Evolutionary conservation across 30 jellyfish, hydroid and myxozoan species (phyloP).

Genomic region (Cassiopea xamachana): DNA sequence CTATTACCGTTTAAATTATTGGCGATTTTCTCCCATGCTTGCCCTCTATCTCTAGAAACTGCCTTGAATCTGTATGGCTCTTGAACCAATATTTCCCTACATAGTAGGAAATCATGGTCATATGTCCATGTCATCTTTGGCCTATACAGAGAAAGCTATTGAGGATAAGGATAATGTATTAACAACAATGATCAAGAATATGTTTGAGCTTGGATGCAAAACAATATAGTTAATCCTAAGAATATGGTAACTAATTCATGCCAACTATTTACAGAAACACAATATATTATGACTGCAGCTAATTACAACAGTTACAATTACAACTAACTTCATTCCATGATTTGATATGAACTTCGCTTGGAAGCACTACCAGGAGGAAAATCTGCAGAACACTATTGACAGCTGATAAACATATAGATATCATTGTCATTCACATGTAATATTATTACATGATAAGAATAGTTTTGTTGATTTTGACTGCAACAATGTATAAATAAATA

Average conservation of each 20-base stretch:
- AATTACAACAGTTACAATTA: too few relatives aligned
- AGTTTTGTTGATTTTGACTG: background rate
- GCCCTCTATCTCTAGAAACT: background rate
- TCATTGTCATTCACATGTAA: background rate
- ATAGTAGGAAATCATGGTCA: background rate
- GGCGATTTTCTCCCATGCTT: background rate
- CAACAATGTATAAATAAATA: background rate
- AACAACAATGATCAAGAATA: background rate
- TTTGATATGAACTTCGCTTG: background rate
- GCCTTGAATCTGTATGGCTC: constrained; percentile 7
- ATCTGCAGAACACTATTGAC: background rate
- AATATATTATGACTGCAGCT: too few relatives aligned
- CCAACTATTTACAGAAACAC: too few relatives aligned
- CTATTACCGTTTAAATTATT: background rate
- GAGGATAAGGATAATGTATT: background rate
- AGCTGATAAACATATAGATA: background rate
- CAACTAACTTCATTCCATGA: background rate
- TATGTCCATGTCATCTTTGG: constrained; percentile 10
- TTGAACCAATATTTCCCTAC: background rate
- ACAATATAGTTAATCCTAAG: too few relatives aligned
- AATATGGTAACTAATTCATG: too few relatives aligned
- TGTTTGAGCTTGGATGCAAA: background rate
- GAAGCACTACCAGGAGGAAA: background rate
- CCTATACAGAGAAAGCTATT: background rate
- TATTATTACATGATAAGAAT: background rate